A percentile compares a stretch with the other conserved stretches of the same genome.
Conservation (phyloP, 2,797 vertebrate genomes). For the Gila robusta region DNA sequence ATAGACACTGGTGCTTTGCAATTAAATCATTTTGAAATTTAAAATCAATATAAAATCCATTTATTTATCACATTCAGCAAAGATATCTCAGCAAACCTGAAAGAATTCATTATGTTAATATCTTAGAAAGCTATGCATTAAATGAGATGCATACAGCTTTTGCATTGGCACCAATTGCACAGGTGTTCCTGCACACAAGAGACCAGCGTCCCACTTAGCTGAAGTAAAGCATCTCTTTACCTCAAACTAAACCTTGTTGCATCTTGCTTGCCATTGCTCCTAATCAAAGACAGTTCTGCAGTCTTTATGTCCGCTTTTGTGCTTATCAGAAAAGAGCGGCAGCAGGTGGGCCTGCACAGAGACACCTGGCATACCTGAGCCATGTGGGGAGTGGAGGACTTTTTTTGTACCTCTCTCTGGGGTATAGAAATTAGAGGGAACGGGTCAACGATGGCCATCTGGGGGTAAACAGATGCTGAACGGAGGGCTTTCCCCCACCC, state of each 20-base stretch:
- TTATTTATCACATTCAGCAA: not conserved
- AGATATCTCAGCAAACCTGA: not conserved
- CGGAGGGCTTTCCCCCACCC: conserved; percentile 17
- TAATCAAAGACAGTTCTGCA: conserved; percentile 47
- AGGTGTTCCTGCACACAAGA: conserved; percentile 30
- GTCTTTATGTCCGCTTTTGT: conserved; percentile 65
- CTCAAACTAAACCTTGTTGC: conserved; percentile 26
- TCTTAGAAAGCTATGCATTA: not conserved
- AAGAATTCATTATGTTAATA: not conserved
- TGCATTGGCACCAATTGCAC: conserved; percentile 19
- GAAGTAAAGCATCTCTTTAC: conserved; percentile 26
- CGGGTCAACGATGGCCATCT: conserved; percentile 30
- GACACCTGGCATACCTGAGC: conserved; percentile 72
- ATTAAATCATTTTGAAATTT: not conserved
- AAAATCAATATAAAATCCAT: not conserved
- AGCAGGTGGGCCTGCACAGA: conserved; percentile 68
- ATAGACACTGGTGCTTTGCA: not conserved
- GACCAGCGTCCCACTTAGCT: conserved; percentile 24
- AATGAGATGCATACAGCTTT: not conserved
- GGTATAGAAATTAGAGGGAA: conserved; percentile 36
- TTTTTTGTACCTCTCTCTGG: conserved; percentile 52
- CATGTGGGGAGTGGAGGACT: conserved; percentile 59
- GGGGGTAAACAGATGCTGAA: conserved; percentile 74
- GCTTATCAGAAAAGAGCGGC: conserved; percentile 62
- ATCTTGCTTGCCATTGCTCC: conserved; percentile 41